Evolutionary conservation across 2,888 invertebrate species (phyloP), one percentile per base, ranked within the genome.

Genomic region (Agriotes lineatus): DNA sequence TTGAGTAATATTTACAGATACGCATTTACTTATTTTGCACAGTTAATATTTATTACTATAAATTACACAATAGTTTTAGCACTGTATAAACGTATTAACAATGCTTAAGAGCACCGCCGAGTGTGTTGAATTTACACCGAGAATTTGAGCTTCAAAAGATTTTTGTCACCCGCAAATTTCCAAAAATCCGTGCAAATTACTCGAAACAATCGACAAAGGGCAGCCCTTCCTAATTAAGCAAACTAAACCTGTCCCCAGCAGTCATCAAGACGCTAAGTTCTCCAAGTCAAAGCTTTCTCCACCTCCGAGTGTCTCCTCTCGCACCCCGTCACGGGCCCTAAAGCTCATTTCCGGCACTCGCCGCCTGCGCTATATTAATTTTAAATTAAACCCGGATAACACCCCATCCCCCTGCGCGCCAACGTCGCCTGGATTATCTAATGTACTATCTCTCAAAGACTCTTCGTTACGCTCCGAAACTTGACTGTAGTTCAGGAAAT

Each of bases 291-390:
- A 65, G 69, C 66, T 60, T 57, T 66, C 65, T 61, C 69, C 30
- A 48, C 66, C 61, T 52, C 61, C 57, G 30, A 57, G 44, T 42
- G 54, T 59, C 67, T 72, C 72, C 67, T 74, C 72, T 71, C 73
- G 75, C 65, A 63, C 72, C 74, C 76, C 74, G 76, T 71, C 72
- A 56, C 57, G 57, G 75, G 82, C 83, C 87, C 88, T 88, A 88
- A 88, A 89, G 87, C 89, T 89, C 88, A 89, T 89, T 89, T 90
- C 89, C 89, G 88, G 84, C 81, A 78, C 82, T 86, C 85, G 86
- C 88, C 89, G 89, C 87, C 88, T 88, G 89, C 80, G 86, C 86
- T 87, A 88, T 88, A 89, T 90, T 89, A 89, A 90, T 89, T 89
- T 89, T 89, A 89, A 89, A 89, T 89, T 89, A 89, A 88, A 86